These are phyloP conservation scores for Cliona cf. orientalis DNA, from an alignment of 37 sponge, comb jelly and placozoan species.

Conservation along the genomic window DNA sequence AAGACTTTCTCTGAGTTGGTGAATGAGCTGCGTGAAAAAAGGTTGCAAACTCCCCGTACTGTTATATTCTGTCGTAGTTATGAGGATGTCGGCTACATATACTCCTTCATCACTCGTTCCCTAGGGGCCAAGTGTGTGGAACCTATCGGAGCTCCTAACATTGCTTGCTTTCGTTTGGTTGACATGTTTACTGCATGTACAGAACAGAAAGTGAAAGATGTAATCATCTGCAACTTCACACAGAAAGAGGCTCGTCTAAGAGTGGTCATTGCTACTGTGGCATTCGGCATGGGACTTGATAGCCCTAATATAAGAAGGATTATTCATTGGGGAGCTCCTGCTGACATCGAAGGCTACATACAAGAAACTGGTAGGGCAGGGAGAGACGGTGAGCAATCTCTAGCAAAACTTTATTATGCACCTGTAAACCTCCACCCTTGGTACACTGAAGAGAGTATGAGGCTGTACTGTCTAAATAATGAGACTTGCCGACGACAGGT, in stretches of 20 bases:
- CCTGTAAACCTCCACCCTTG: background rate
- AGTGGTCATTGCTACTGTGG: constrained; percentile 45
- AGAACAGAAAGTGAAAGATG: constrained; percentile 17
- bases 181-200: constrained; percentile 52
- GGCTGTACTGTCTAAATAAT: constrained; percentile 18
- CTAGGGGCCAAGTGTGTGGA: constrained; percentile 10
- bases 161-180: constrained; percentile 12
- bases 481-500: background rate
- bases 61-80: constrained; percentile 36
- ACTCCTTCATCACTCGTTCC: background rate
- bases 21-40: constrained; percentile 13
- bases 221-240: constrained; percentile 4
- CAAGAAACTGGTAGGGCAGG: constrained; percentile 63
- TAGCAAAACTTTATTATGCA: constrained; percentile 6
- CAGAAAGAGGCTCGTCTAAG: constrained; percentile 11
- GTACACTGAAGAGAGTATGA: constrained; percentile 14
- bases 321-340: constrained; percentile 52
- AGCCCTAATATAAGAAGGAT: constrained; percentile 28
- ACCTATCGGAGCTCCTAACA: constrained; percentile 24
- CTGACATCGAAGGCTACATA: constrained; percentile 37
- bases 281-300: constrained; percentile 59
- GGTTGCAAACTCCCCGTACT: background rate
- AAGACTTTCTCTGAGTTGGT: constrained; percentile 11
- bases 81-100: background rate
- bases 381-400: constrained; percentile 8